Conservation (phyloP, 2,888 invertebrate species). For the Apantesis nais region DNA sequence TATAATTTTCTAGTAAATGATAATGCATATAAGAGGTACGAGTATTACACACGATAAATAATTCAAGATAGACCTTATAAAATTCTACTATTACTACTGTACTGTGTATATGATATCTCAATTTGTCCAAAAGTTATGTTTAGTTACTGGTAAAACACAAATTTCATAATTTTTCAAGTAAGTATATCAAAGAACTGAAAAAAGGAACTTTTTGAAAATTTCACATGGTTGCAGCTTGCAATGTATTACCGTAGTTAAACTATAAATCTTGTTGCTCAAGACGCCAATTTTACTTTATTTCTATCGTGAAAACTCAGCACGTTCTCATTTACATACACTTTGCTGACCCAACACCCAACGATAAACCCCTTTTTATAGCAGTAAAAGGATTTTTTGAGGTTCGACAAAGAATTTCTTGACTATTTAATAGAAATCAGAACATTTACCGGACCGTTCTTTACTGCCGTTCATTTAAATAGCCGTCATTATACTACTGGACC, state of each 20-base stretch:
- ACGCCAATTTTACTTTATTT: constrained; percentile 71
- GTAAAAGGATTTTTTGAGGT: constrained; percentile 75
- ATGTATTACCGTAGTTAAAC: constrained; percentile 39
- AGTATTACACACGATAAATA: neutral
- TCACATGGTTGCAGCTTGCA: constrained; percentile 30
- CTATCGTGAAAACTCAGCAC: constrained; percentile 64
- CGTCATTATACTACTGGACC: constrained; percentile 46
- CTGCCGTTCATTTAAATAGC: constrained; percentile 52
- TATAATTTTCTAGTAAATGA: constrained; percentile 2
- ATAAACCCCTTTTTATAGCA: constrained; percentile 80
- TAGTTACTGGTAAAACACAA: neutral
- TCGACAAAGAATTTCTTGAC: constrained; percentile 65
- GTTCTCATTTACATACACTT: constrained; percentile 81
- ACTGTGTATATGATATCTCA: neutral
- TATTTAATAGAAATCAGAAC: constrained; percentile 64
- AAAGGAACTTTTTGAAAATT: constrained; percentile 12
- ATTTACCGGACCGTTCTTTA: constrained; percentile 46
- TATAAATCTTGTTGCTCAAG: constrained; percentile 62
- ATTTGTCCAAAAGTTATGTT: too few species aligned
- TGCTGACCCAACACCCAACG: constrained; percentile 80
- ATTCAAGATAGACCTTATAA: neutral
- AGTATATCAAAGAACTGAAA: constrained; percentile 5
- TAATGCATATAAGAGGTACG: constrained; percentile 5
- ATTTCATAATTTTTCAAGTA: neutral
- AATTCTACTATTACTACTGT: too few species aligned